Evolutionary conservation across 1,140 invertebrate species (phyloP), one percentile per base, ranked within the genome.

Genomic region (Trichonephila inaurata): DNA sequence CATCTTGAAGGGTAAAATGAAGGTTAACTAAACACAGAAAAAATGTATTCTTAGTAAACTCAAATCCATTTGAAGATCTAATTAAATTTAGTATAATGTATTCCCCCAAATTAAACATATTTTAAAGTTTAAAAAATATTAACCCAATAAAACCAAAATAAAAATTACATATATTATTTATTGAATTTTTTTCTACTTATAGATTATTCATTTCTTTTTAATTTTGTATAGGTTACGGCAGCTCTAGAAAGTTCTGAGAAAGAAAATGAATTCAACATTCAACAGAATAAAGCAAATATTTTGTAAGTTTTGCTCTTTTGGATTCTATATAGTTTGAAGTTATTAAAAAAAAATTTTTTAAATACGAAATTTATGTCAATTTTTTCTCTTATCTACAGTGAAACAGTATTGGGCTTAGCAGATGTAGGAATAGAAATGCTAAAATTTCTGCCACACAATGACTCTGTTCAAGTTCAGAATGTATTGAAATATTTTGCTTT

Each of bases 381-480:
- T 16, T 77, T 19, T 18, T 14, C 33, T 40, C 14, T 16, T 1
- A 18, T 19, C 60, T 61, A 28, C 19, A 91, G 89, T 16, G 77
- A 82, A 24, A 61, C 89, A 7, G 12, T 92, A 21, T 44, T 92
- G 72, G 61, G 62, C 19, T 8, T 92, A 33, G 90, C 62, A 2
- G 90, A 92, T 21, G 85, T 77, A 19, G 90, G 90, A 18, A n/a
- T 85, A 7, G 90, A 83, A 28, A 40, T 92, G 5, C 18, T 85
- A 19, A 81, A 69, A 64, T 58, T 92, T 51, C 10, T 92, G 33
- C 90, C 90, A 0, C 21, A 64, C 14, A 66, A 92, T 24, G 82
- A 28, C 2, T 62, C 81, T 28, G 5, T 19, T 18, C 90, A 51
- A 28, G 40, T 28, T 28, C 60, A 92, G 6, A 85, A 14, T 58